A percentile compares a stretch with the other conserved stretches of the same genome.
phyloP scores from a whole-genome alignment of 2,113 vertebrate species.

The Urocynchramus pylzowi region DNA sequence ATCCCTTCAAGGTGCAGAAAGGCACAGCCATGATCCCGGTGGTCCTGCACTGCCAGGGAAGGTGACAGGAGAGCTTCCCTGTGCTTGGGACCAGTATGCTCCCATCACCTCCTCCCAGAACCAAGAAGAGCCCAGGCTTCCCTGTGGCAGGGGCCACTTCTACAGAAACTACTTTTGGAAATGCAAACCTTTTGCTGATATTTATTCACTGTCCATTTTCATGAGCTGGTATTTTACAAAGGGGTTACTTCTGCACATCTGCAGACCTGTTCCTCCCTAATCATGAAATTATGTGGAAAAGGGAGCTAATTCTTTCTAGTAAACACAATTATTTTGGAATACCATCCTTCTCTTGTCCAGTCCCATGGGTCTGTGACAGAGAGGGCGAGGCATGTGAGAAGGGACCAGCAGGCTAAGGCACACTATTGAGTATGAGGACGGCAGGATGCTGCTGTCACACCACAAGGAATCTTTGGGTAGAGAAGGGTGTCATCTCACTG shows the following conservation, averaged over 20 bases:
- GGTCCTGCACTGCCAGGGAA: not conserved
- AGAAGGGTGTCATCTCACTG: not conserved
- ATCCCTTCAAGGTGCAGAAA: not conserved
- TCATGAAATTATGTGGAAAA: not conserved
- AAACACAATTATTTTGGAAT: not conserved
- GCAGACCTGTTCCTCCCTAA: not conserved
- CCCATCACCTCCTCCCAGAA: not conserved
- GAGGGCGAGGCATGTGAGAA: not conserved
- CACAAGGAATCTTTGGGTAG: not conserved
- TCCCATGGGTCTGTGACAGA: not conserved
- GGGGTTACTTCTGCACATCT: accelerated
- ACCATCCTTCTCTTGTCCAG: not conserved
- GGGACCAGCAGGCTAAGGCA: conserved; percentile 46
- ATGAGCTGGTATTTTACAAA: not conserved
- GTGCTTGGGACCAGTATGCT: accelerated
- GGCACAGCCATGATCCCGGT: accelerated
- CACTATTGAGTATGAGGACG: not conserved
- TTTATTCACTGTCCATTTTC: not conserved
- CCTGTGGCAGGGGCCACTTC: not conserved
- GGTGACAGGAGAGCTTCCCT: not conserved
- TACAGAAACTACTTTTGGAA: not conserved
- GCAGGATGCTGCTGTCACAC: not conserved
- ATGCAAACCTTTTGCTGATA: not conserved
- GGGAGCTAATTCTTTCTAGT: not conserved
- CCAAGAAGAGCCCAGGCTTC: not conserved